phyloP scores from a whole-genome alignment of 2,113 vertebrate genomes.

The Lipophrys pholis region DNA sequence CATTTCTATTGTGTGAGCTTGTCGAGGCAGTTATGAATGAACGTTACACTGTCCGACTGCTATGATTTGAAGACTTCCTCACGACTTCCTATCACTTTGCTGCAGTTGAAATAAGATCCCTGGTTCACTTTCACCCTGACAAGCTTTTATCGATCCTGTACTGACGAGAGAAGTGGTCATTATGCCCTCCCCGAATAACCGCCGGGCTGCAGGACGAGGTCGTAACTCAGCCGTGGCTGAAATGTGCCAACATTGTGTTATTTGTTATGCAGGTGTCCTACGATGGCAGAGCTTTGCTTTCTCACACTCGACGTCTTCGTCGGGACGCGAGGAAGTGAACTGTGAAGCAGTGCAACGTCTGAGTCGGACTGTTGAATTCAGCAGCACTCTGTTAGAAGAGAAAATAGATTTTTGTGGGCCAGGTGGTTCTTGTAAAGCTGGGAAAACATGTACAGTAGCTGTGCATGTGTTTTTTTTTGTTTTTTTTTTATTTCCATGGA shows the following conservation, averaged over 20 bases:
- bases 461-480: no score
- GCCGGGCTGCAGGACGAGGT: background rate
- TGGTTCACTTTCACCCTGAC: background rate
- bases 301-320: constrained; percentile 7
- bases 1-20: no score
- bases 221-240: background rate
- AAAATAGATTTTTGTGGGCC: constrained; percentile 1
- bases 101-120: constrained; percentile 25
- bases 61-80: background rate
- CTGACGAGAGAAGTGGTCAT: constrained; percentile 12
- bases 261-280: constrained; percentile 8
- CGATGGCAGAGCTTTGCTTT: background rate
- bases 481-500: background rate
- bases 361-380: constrained; percentile 70
- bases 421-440: background rate
- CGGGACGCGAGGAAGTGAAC: background rate
- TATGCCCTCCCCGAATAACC: constrained; percentile 7
- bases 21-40: no score
- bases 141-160: constrained; percentile 39
- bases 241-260: background rate
- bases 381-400: constrained; percentile 56
- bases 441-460: background rate
- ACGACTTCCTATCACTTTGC: background rate
- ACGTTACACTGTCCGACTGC: background rate
- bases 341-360: constrained; percentile 25